Evolutionary conservation across 2,888 invertebrate species (phyloP), one percentile per base, ranked within the genome.

Genomic region (Macrophya annulata): DNA sequence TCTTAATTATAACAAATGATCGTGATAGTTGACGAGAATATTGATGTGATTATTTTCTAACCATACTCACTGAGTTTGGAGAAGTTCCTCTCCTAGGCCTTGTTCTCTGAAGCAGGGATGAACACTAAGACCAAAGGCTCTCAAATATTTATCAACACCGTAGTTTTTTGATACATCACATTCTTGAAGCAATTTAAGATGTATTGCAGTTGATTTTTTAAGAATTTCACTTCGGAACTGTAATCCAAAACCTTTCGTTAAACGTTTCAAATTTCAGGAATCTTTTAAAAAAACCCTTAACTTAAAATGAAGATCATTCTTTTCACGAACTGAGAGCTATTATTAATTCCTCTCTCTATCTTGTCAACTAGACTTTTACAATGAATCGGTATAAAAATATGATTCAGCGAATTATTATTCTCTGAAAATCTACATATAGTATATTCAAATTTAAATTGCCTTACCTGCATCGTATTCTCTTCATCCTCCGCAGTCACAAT

Each of bases 61-160:
- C 12, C 21, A 25, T 12, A 62, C 62, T 62, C 25, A 90, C 89
- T 94, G 88, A 4, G 89, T 87, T 25, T 83, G 81, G 0, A 92
- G 88, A 85, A 92, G 74, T 45, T 89, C 85, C 21, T 65, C 85
- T 12, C 90, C 92, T 3, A 92, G 82, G 12, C 90, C 89, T 81
- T 92, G 90, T 48, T 93, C 93, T 76, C 93, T 88, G 82, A 89
- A 93, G 6, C 87, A 86, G 1, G 91, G 90, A 4, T 89, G 48
- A 15, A 93, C 93, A 9, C 90, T 90, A 31, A 94, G 88, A 0
- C 94, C 93, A 85, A 92, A 51, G 4, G 93, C 92, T n/a, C 83
- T 79, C 71, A 94, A 85, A 86, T 91, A 93, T 51, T 86, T 88
- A 55, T 91, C 89, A 1, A 91, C 89, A 0, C 88, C 89, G 31